Conservation (phyloP, 2,888 invertebrate genomes). For the Drosophila falleni region DNA sequence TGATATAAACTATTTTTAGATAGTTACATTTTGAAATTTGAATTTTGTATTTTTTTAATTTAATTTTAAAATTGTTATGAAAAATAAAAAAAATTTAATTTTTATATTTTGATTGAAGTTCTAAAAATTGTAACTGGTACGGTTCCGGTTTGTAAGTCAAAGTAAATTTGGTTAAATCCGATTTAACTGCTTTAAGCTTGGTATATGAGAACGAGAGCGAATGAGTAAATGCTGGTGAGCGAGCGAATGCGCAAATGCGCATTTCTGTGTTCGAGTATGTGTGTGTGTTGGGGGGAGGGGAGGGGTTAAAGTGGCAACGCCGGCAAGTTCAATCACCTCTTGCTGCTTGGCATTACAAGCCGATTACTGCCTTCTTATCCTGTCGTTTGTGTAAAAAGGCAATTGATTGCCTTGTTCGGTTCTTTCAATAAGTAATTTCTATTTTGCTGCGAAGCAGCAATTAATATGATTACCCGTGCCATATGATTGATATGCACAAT, state of each 20-base stretch:
- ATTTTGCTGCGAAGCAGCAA: constrained; percentile 32
- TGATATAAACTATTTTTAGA: no score
- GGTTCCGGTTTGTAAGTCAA: neutral
- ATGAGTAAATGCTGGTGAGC: constrained; percentile 17
- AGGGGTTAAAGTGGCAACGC: constrained; percentile 32
- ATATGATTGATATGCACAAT: constrained; percentile 50
- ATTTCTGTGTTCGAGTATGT: constrained; percentile 9
- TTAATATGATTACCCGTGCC: constrained; percentile 49
- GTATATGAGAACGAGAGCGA: constrained; percentile 23
- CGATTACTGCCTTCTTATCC: constrained; percentile 67
- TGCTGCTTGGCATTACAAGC: constrained; percentile 61
- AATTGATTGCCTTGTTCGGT: constrained; percentile 41
- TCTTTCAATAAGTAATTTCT: constrained; percentile 37
- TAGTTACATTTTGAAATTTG: no score
- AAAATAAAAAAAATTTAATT: no score
- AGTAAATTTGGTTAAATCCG: neutral
- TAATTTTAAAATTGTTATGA: no score
- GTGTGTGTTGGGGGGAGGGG: neutral
- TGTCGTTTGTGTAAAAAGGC: constrained; percentile 37
- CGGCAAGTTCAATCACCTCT: constrained; percentile 71
- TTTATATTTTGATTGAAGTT: no score
- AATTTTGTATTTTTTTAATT: no score
- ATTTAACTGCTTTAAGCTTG: neutral
- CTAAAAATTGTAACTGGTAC: no score
- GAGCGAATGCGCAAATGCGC: constrained; percentile 30